Evolutionary conservation across 2,888 invertebrate genomes (phyloP).

Genomic region (Rhamnusium bicolor): DNA sequence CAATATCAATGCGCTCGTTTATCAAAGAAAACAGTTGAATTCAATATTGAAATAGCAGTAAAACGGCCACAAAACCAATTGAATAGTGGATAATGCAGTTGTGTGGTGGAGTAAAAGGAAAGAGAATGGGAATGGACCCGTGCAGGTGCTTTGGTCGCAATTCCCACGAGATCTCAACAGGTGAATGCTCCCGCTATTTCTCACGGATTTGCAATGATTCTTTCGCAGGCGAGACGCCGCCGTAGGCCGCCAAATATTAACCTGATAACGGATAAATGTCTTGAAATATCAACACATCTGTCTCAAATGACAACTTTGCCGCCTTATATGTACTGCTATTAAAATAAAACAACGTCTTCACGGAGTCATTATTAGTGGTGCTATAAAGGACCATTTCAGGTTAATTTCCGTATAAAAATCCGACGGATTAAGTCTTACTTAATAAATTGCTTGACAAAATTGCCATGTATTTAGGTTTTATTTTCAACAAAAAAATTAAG

Average conservation of each 20-base stretch:
- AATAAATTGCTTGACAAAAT: not conserved
- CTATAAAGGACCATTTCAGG: not conserved
- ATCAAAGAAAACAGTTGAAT: slow-evolving; percentile 2
- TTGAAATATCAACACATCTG: not conserved
- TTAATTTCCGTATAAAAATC: not conserved
- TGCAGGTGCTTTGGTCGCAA: slow-evolving; percentile 47
- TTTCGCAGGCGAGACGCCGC: slow-evolving; percentile 28
- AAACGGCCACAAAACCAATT: slow-evolving; percentile 28
- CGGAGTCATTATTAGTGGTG: not conserved
- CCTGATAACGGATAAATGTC: not conserved
- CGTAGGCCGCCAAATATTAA: slow-evolving; percentile 10
- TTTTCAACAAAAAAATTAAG: not conserved
- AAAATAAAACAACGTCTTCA: not conserved
- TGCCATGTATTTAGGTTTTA: not conserved
- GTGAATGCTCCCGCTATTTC: slow-evolving; percentile 56
- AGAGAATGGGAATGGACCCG: slow-evolving; percentile 41
- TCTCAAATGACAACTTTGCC: not conserved
- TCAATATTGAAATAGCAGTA: slow-evolving; percentile 32
- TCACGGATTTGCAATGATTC: slow-evolving; percentile 50
- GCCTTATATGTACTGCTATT: not conserved
- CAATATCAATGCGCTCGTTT: not conserved
- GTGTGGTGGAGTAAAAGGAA: slow-evolving; percentile 14
- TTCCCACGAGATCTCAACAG: slow-evolving; percentile 57
- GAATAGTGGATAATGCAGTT: slow-evolving; percentile 6
- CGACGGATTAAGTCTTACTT: not conserved